Percentiles rank a stretch among this genome's conserved stretches.
phyloP scores from a whole-genome alignment of 2,113 vertebrate species.

The Uropsilus gracilis region DNA sequence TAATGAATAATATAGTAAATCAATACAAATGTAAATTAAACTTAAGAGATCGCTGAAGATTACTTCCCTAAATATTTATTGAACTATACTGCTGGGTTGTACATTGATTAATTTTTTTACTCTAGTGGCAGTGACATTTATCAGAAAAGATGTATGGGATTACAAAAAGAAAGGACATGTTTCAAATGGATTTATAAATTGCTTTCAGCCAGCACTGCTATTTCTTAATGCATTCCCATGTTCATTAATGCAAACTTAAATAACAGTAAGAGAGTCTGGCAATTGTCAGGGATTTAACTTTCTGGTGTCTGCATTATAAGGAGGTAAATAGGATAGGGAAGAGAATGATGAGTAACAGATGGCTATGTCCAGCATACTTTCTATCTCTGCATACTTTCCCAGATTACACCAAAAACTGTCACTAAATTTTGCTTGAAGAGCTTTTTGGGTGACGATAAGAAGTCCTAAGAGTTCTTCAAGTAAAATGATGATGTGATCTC shows the following conservation, averaged over 20 bases:
- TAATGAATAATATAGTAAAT: constrained; percentile 1
- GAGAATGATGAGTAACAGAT: neutral
- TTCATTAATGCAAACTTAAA: constrained; percentile 35
- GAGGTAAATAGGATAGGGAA: neutral
- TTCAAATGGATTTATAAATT: constrained; percentile 60
- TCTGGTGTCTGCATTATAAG: neutral
- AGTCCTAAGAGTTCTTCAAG: neutral
- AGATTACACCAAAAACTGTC: neutral
- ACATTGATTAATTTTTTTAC: constrained; percentile 56
- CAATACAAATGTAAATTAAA: constrained; percentile 30
- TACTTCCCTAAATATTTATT: constrained; percentile 32
- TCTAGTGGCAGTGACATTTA: constrained; percentile 44
- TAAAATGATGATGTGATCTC: neutral
- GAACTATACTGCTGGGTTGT: neutral
- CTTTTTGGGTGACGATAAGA: neutral
- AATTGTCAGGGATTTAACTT: neutral
- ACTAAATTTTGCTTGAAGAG: neutral
- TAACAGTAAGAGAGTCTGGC: neutral
- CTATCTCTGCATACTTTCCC: neutral
- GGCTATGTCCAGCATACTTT: neutral
- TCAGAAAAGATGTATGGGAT: constrained; percentile 15
- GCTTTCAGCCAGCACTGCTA: constrained; percentile 39
- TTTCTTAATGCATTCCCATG: constrained; percentile 49
- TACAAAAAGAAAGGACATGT: constrained; percentile 66
- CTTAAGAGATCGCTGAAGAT: constrained; percentile 41